Evolutionary conservation across 1,140 invertebrate genomes (phyloP), one percentile per base, ranked within the genome.

Genomic region (Lordiphosa collinella): DNA sequence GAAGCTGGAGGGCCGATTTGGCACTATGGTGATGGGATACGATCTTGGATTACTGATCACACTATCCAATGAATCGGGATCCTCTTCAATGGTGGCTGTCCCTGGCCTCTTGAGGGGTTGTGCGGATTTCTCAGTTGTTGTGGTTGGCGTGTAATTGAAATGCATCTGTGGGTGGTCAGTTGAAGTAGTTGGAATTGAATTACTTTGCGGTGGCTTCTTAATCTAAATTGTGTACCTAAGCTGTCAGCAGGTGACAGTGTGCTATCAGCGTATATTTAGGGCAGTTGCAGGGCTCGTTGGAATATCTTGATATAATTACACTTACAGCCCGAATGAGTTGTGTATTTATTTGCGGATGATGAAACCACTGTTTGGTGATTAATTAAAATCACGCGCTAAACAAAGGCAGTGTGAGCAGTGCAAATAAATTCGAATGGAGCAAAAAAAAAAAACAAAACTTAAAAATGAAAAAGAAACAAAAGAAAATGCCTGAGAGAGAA

Each of bases 61-160:
- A 54, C 88, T 89, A 54, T 89, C 86, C 47, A 89, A 54, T 3
- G 88, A 89, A 29, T 89, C 88, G 34, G 88, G 88, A 56, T 89
- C 86, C 34, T 67, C 69, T 25, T 89, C 88, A 22, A 88, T 78
- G 11, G 69, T 25, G 5, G 22, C 6, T 7, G 22, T 25, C 22
- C 1, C 13, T n/a, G 70, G 65, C 22, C 82, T 67, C 22, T 71
- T 72, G 5, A 86, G 36, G 2, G 80, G 86, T 38, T 82, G 57
- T 40, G 60, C 34, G 7, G 70, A 70, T 37, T 68, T 72, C 0
- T 87, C 85, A 6, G 43, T 40, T 5, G 54, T 35, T 18, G 58
- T 62, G 13, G 61, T 46, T 13, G 76, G 56, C 29, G 76, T 44
- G 38, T 84, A 84, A 64, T 82, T 82, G 43, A 82, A 82, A 36